Percentiles rank a stretch among this genome's conserved stretches.
Conservation (phyloP, 2,888 invertebrate species). For the Pteria penguin region DNA sequence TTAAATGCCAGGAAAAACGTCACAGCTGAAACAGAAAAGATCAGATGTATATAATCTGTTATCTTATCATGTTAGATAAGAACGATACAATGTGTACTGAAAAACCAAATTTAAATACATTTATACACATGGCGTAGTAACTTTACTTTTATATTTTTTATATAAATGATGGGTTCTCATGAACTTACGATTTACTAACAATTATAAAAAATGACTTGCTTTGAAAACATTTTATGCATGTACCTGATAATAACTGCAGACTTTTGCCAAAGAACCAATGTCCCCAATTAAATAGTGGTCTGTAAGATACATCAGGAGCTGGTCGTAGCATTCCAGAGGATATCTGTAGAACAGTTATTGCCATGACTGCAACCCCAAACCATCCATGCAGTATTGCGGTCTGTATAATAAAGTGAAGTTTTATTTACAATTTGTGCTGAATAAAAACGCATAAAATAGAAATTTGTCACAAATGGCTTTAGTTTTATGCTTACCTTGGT, state of each 20-base stretch:
- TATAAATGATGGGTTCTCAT: too few relatives aligned
- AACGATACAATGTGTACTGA: too few relatives aligned
- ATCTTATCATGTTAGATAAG: too few relatives aligned
- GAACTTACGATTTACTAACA: too few relatives aligned
- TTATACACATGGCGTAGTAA: background rate
- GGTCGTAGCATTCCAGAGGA: conserved; percentile 86
- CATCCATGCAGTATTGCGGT: conserved; percentile 51
- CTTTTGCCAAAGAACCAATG: conserved; percentile 94
- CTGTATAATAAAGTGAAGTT: too few relatives aligned
- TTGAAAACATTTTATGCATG: too few relatives aligned
- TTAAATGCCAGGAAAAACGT: conserved; percentile 60
- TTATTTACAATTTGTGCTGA: too few relatives aligned
- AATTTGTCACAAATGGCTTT: too few relatives aligned
- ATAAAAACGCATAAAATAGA: too few relatives aligned
- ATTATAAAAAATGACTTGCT: too few relatives aligned
- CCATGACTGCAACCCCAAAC: conserved; percentile 58
- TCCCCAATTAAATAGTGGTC: conserved; percentile 93
- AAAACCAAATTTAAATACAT: background rate
- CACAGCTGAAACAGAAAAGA: conserved; percentile 48
- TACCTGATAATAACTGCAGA: conserved; percentile 81
- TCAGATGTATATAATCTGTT: too few relatives aligned
- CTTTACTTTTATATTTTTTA: too few relatives aligned
- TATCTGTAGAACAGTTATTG: conserved; percentile 49
- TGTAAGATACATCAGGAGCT: conserved; percentile 88
- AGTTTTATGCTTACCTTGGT: background rate